phyloP scores from a whole-genome alignment of 2,888 invertebrate genomes.

The Cephus pulcher region DNA sequence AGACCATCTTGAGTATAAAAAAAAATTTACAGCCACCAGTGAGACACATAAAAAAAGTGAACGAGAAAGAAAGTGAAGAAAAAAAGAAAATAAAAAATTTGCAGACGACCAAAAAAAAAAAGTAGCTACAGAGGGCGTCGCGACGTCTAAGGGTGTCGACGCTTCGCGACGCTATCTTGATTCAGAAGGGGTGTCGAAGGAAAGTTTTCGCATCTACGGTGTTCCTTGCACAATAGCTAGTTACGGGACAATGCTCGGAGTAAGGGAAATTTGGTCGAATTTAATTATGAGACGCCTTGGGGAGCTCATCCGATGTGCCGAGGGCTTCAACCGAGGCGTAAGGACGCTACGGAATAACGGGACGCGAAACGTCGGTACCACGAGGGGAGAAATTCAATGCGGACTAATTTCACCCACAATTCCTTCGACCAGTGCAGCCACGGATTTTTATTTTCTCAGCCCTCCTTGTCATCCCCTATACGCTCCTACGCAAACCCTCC shows the following conservation, averaged over 20 bases:
- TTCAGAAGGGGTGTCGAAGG: conserved; percentile 23
- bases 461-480: neutral
- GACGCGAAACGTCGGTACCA: conserved; percentile 28
- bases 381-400: conserved; percentile 64
- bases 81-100: conserved; percentile 11
- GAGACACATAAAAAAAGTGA: neutral
- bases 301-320: conserved; percentile 49
- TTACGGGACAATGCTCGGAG: conserved; percentile 63
- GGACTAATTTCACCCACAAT: conserved; percentile 63
- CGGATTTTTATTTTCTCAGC: conserved; percentile 26
- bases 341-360: conserved; percentile 17
- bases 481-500: neutral
- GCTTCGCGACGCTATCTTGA: neutral
- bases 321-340: conserved; percentile 34
- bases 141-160: neutral
- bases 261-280: conserved; percentile 64
- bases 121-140: neutral
- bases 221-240: conserved; percentile 64
- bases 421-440: conserved; percentile 43
- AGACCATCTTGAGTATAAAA: no score
- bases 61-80: conserved; percentile 8
- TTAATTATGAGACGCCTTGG: conserved; percentile 66
- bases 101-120: conserved; percentile 9
- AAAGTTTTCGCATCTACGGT: conserved; percentile 54
- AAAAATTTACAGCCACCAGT: neutral